Conservation (phyloP, 2,888 invertebrate species). For the Drosophila leonis region DNA sequence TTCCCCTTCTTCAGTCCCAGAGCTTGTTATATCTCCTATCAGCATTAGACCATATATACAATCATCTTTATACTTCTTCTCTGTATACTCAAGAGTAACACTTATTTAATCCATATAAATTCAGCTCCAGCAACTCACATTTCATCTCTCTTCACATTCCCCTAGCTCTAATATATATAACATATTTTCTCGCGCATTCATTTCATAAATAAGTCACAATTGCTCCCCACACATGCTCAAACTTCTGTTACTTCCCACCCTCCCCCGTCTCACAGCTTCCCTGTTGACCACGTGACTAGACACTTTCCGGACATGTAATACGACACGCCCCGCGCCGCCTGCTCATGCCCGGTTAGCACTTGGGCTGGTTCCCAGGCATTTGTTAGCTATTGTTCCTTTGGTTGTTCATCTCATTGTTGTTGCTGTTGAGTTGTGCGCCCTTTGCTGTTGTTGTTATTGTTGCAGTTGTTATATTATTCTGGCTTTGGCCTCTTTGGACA, state of each 20-base stretch:
- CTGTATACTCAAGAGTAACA: background rate
- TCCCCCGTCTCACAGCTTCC: background rate
- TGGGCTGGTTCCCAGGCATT: constrained; percentile 43
- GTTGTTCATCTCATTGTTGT: constrained; percentile 19
- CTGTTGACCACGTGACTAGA: constrained; percentile 58
- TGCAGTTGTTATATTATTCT: constrained; percentile 51
- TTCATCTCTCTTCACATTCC: background rate
- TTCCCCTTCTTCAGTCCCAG: background rate
- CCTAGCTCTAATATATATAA: background rate
- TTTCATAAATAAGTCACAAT: constrained; percentile 48
- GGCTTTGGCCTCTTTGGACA: constrained; percentile 59
- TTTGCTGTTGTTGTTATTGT: constrained; percentile 23
- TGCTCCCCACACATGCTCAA: constrained; percentile 29
- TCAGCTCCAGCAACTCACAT: background rate
- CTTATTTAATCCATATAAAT: background rate
- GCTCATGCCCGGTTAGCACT: constrained; percentile 45
- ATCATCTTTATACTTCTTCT: background rate
- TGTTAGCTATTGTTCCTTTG: constrained; percentile 24
- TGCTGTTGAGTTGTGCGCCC: constrained; percentile 31
- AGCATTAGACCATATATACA: background rate
- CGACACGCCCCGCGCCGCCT: constrained; percentile 42
- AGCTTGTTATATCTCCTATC: background rate
- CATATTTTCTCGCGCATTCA: constrained; percentile 8
- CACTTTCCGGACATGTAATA: constrained; percentile 53
- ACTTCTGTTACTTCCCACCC: background rate